Evolutionary conservation across 2,797 vertebrate species (phyloP).

Genomic region (Enteromius unitaeniatus): DNA sequence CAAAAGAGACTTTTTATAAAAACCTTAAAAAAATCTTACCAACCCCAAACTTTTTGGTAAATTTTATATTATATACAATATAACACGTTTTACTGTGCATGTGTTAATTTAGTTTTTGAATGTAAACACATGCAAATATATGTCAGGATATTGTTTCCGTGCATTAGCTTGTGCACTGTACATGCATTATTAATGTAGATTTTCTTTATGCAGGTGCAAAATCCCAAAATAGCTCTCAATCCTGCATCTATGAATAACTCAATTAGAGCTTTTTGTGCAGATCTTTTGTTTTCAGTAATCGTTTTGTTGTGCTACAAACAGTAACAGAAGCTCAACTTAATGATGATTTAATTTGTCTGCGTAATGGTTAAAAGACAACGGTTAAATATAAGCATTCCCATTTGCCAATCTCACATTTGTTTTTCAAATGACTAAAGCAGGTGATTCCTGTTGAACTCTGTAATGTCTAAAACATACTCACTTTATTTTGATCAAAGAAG

Average conservation of each 20-base stretch:
- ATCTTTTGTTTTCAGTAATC: background rate
- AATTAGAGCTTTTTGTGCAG: background rate
- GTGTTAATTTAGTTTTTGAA: background rate
- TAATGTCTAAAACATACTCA: background rate
- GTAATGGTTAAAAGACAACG: background rate
- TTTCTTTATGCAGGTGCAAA: background rate
- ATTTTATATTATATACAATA: background rate
- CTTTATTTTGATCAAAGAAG: background rate
- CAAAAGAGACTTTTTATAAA: background rate
- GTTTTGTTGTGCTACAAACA: background rate
- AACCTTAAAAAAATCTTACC: background rate
- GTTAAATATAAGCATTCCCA: background rate
- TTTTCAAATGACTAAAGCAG: background rate
- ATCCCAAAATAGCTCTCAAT: background rate
- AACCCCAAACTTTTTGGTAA: background rate
- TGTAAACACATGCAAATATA: background rate
- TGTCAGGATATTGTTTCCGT: background rate
- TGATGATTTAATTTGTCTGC: background rate
- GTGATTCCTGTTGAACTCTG: background rate
- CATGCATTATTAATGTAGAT: background rate
- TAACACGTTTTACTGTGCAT: background rate
- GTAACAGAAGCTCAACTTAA: background rate
- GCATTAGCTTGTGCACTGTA: background rate
- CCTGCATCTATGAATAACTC: background rate
- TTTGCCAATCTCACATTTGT: background rate